Percentiles rank a stretch among this genome's conserved stretches.
Evolutionary conservation across 2,113 vertebrate genomes (phyloP).

Genomic region (Saccopteryx bilineata): DNA sequence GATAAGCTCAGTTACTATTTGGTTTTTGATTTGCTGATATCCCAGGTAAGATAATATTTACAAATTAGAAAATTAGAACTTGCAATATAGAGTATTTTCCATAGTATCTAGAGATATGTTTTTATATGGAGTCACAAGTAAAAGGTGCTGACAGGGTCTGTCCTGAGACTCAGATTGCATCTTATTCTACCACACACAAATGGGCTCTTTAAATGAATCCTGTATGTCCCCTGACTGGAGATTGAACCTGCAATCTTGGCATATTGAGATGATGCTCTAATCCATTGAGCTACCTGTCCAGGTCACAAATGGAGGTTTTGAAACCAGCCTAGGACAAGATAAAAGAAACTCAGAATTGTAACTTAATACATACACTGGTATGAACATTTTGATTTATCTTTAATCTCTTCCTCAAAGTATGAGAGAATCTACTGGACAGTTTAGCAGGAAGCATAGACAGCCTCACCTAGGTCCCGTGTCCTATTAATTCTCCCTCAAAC

Average conservation of each 20-base stretch:
- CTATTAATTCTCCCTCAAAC: not conserved
- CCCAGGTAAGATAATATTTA: not conserved
- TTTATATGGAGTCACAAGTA: not conserved
- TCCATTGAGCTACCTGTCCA: no score
- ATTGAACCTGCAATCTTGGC: no score
- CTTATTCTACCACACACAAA: not conserved
- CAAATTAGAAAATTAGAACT: not conserved
- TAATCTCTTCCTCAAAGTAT: constrained; percentile 35
- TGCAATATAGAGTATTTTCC: not conserved
- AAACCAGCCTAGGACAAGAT: not conserved
- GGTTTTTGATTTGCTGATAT: not conserved
- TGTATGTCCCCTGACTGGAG: no score
- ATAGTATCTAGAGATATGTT: not conserved
- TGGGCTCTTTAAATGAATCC: no score
- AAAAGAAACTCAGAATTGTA: not conserved
- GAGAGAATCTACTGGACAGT: not conserved
- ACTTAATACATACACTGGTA: not conserved
- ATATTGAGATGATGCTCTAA: no score
- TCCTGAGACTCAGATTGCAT: not conserved
- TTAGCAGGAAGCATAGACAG: not conserved
- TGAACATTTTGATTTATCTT: constrained; percentile 34
- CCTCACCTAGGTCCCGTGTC: not conserved
- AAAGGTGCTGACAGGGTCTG: not conserved
- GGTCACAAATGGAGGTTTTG: not conserved
- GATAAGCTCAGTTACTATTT: not conserved